Percentiles rank a stretch among this genome's conserved stretches.
Conservation (phyloP, 2,888 invertebrate genomes). For the Adelphocoris suturalis region DNA sequence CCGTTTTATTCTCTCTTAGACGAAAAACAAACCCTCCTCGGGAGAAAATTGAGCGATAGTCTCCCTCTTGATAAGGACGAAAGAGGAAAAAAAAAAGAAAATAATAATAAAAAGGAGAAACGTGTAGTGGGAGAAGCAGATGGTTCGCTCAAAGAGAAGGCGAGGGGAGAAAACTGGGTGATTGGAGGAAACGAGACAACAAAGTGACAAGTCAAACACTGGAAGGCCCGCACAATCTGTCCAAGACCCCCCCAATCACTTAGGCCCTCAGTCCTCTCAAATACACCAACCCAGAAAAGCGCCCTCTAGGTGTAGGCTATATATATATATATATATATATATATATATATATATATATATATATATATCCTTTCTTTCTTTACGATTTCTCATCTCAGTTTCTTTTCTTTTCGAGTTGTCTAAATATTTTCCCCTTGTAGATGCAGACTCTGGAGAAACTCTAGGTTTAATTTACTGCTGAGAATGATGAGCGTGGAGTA, state of each 20-base stretch:
- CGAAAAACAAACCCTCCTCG: neutral
- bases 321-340: too few species aligned
- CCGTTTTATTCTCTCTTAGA: neutral
- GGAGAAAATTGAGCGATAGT: constrained; percentile 19
- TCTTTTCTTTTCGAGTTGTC: neutral
- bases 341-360: too few species aligned
- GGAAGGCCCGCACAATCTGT: constrained; percentile 50
- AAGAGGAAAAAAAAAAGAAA: neutral
- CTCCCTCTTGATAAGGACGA: neutral
- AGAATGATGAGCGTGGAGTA: neutral
- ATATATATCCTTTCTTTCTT: too few species aligned
- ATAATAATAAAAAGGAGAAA: constrained; percentile 33
- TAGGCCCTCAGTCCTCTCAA: constrained; percentile 14
- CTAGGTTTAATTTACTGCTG: neutral
- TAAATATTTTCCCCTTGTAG: neutral
- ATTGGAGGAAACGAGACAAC: constrained; percentile 67
- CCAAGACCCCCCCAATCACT: constrained; percentile 37
- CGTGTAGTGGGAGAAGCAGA: constrained; percentile 40
- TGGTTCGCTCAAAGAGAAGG: neutral
- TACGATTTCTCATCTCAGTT: neutral
- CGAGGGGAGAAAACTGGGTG: neutral
- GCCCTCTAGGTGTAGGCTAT: neutral
- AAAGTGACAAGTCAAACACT: constrained; percentile 67
- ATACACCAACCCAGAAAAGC: neutral
- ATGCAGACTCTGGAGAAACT: neutral